A percentile compares a stretch with the other conserved stretches of the same genome.
These are phyloP conservation scores for Hoplodrina ambigua DNA, from an alignment of 2,888 invertebrate species.

Conservation along the genomic window DNA sequence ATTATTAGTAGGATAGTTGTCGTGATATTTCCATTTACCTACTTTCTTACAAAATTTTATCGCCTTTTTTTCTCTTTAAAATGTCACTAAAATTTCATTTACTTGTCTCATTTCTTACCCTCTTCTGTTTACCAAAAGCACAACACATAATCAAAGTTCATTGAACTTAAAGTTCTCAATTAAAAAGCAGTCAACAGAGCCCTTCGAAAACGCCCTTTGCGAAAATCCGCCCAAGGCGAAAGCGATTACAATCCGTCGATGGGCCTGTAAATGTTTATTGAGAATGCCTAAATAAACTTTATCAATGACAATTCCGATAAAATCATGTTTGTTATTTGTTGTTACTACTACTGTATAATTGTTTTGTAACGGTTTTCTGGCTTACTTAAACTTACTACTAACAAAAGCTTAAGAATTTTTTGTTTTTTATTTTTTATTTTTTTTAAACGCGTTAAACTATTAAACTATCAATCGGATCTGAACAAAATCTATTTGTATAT, in stretches of 20 bases:
- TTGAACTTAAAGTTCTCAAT: constrained; percentile 75
- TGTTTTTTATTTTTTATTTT: background rate
- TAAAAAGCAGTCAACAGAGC: constrained; percentile 74
- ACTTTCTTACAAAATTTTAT: background rate
- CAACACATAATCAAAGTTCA: constrained; percentile 66
- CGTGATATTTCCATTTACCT: too few species aligned
- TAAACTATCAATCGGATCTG: too few species aligned
- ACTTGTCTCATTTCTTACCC: constrained; percentile 13
- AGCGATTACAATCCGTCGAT: constrained; percentile 74
- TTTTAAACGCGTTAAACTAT: too few species aligned
- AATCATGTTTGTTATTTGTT: constrained; percentile 59
- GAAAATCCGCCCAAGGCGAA: constrained; percentile 74
- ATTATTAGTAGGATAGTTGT: too few species aligned
- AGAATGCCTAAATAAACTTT: constrained; percentile 79
- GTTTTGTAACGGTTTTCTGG: constrained; percentile 60
- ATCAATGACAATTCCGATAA: constrained; percentile 77
- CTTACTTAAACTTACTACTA: background rate
- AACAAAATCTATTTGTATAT: too few species aligned
- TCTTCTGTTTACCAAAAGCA: constrained; percentile 47
- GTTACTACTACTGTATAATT: constrained; percentile 48
- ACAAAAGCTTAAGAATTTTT: background rate
- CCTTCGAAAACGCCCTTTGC: constrained; percentile 67
- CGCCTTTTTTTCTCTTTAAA: background rate
- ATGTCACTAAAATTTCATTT: background rate
- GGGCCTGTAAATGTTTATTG: constrained; percentile 72